Evolutionary conservation across 2,888 invertebrate genomes (phyloP).

Genomic region (Keiferia lycopersicella): DNA sequence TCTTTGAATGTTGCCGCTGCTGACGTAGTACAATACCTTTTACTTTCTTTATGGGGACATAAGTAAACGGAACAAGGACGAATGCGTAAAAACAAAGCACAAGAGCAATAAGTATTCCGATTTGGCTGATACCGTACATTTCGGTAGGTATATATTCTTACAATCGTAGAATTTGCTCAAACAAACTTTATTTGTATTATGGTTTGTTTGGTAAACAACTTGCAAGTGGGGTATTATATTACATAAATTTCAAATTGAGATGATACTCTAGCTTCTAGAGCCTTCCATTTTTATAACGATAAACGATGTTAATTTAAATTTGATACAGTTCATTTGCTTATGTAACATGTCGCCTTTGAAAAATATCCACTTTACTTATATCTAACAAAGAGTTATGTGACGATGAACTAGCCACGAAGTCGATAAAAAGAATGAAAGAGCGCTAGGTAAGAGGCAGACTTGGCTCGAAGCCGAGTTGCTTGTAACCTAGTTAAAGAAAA

Average conservation of each 20-base stretch:
- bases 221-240: too few relatives aligned
- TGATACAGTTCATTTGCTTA: conserved; percentile 26
- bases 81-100: conserved; percentile 42
- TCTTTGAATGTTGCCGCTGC: conserved; percentile 25
- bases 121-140: conserved; percentile 42
- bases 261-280: too few relatives aligned
- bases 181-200: conserved; percentile 24
- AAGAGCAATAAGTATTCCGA: conserved; percentile 42
- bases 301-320: conserved; percentile 20
- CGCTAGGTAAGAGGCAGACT: conserved; percentile 8
- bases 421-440: conserved; percentile 14
- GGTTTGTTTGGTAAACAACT: too few relatives aligned
- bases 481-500: conserved; percentile 20
- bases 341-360: neutral
- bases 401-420: conserved; percentile 20
- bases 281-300: too few relatives aligned
- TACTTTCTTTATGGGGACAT: conserved; percentile 18
- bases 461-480: conserved; percentile 13
- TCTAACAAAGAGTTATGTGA: conserved; percentile 5
- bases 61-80: conserved; percentile 38
- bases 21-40: conserved; percentile 21
- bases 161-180: conserved; percentile 38
- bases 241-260: too few relatives aligned
- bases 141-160: conserved; percentile 2
- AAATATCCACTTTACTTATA: conserved; percentile 10